phyloP scores from a whole-genome alignment of 2,888 invertebrate species.

The Stenichneumon culpator region DNA sequence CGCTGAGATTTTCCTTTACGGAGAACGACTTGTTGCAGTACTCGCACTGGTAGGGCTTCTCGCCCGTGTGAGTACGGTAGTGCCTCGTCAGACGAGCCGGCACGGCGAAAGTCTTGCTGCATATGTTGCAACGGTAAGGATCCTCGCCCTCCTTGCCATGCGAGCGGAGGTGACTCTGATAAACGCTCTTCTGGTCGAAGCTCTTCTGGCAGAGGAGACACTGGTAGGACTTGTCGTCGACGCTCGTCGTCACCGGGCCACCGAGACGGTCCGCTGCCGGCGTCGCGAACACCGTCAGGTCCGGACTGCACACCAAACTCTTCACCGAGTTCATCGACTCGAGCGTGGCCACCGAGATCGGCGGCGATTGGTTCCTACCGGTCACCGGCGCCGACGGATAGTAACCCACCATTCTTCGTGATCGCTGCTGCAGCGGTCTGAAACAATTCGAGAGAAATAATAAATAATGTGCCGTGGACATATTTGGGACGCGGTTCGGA shows the following conservation, averaged over 20 bases:
- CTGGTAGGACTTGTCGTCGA: slow-evolving; percentile 85
- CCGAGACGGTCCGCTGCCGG: slow-evolving; percentile 68
- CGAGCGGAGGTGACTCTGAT: slow-evolving; percentile 90
- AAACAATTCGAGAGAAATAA: slow-evolving; percentile 39
- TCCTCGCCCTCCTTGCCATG: slow-evolving; percentile 89
- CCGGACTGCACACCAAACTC: slow-evolving; percentile 88
- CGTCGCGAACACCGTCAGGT: slow-evolving; percentile 86
- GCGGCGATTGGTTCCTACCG: slow-evolving; percentile 66
- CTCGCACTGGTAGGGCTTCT: slow-evolving; percentile 96
- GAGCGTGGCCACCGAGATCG: slow-evolving; percentile 69
- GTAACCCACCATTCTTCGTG: slow-evolving; percentile 77
- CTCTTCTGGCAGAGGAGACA: slow-evolving; percentile 91
- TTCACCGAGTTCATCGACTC: slow-evolving; percentile 84
- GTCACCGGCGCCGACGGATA: slow-evolving; percentile 74
- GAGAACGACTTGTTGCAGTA: slow-evolving; percentile 97
- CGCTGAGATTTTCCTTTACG: slow-evolving; percentile 96
- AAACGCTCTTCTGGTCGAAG: slow-evolving; percentile 91
- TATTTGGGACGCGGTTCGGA: slow-evolving; percentile 21
- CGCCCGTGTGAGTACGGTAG: slow-evolving; percentile 96
- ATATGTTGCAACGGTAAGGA: slow-evolving; percentile 95
- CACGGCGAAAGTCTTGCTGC: slow-evolving; percentile 96
- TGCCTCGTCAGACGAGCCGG: slow-evolving; percentile 94
- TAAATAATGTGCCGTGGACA: slow-evolving; percentile 15
- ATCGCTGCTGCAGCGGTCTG: slow-evolving; percentile 60
- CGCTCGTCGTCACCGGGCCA: slow-evolving; percentile 61